Evolutionary conservation across 2,888 invertebrate genomes (phyloP), one percentile per base, ranked within the genome.

Genomic region (Spialia ferax): DNA sequence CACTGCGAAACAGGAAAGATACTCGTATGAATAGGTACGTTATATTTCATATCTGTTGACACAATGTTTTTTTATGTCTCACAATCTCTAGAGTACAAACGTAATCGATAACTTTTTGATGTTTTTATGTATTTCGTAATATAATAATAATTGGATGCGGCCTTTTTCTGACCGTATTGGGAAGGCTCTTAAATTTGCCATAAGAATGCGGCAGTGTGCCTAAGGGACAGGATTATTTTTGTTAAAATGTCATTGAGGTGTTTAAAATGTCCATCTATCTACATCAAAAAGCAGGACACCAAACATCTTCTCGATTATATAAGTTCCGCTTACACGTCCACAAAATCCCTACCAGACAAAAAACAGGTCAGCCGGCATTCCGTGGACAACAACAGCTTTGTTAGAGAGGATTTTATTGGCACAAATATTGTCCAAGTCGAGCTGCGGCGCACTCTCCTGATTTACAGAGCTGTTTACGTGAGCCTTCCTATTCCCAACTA

Each of bases 361-460:
- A 86, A 91, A 86, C 86, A 87, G 88, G 87, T 88, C 88, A 87
- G 84, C 78, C 84, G 86, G 88, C 86, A 87, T 86, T 85, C 78
- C 82, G 84, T 84, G 90, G 90, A 91, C 90, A 91, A 90, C 90
- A 91, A 91, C 89, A 91, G 88, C 89, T 89, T 91, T 91, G 90
- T 90, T 85, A 87, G 86, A 83, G 86, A 86, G 81, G 83, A 88
- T 91, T 91, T 89, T 92, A 92, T 92, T 92, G 91, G 88, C 90
- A 89, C 89, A 92, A 91, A 92, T 91, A 91, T 90, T 89, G 90
- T 88, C 86, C 86, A 88, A 89, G 88, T 87, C 84, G 86, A 86
- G 86, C 84, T 85, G 86, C 79, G 86, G 85, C 85, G 85, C 84
- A 85, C 84, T 88, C 82, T 81, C 79, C 85, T 91, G 91, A 93